phyloP scores from a whole-genome alignment of 1,140 invertebrate species.

The Paraescarpia echinospica region DNA sequence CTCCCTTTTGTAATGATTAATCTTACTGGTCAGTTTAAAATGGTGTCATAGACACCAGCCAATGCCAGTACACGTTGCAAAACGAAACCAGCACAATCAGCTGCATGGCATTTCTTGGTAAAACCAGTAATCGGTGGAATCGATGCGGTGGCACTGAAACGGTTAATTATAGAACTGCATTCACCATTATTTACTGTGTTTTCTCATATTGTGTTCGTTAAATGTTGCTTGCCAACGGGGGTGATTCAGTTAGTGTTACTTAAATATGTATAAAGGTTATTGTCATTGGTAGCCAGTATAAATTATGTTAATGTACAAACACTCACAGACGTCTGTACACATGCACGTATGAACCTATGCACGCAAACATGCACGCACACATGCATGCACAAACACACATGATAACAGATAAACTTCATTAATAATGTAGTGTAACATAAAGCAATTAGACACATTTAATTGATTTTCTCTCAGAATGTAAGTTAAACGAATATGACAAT shows the following conservation, averaged over 20 bases:
- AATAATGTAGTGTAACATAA: not conserved
- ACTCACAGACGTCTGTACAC: not conserved
- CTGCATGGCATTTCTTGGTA: no score
- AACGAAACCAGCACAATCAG: no score
- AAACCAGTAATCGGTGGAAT: no score
- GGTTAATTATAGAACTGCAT: no score
- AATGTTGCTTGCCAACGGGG: not conserved
- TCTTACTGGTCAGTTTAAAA: no score
- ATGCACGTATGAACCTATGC: not conserved
- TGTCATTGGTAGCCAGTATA: not conserved
- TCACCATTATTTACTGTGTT: not conserved
- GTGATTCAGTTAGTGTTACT: not conserved
- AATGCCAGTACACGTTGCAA: no score
- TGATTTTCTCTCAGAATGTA: no score
- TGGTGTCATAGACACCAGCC: no score
- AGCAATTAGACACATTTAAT: no score
- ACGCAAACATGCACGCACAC: conserved; percentile 4
- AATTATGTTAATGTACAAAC: not conserved
- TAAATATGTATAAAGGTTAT: not conserved
- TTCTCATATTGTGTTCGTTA: not conserved
- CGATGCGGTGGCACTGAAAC: no score
- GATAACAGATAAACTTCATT: not conserved
- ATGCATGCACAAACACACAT: not conserved
- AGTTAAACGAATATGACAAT: no score
- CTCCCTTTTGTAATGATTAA: no score